phyloP scores from a whole-genome alignment of 2,113 vertebrate genomes.

The Amphiprion percula region DNA sequence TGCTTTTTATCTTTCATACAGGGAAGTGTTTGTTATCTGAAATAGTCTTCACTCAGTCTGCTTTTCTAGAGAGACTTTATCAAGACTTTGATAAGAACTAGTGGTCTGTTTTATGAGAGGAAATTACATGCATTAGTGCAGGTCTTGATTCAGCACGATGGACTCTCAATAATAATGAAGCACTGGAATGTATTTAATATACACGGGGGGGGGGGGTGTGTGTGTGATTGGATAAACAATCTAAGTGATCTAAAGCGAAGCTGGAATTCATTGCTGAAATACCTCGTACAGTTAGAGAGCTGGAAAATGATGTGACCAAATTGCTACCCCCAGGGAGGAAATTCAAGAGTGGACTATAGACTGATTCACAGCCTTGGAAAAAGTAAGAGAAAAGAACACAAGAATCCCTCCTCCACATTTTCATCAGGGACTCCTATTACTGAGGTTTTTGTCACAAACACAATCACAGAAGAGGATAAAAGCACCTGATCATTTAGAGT shows the following conservation, averaged over 20 bases:
- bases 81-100: not conserved
- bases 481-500: not conserved
- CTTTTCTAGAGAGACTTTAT: not conserved
- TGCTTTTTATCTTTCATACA: constrained; percentile 19
- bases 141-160: constrained; percentile 9
- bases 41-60: not conserved
- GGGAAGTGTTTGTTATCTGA: not conserved
- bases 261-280: constrained; percentile 20
- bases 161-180: not conserved
- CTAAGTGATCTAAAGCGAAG: constrained; percentile 13
- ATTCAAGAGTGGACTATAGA: constrained; percentile 7
- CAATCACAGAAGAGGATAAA: constrained; percentile 7
- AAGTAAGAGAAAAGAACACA: constrained; percentile 26
- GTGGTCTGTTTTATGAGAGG: constrained; percentile 12
- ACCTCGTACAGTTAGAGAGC: not conserved
- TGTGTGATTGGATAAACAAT: constrained; percentile 17
- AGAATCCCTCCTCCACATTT: constrained; percentile 11
- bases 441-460: constrained; percentile 44
- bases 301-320: constrained; percentile 30
- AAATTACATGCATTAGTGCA: constrained; percentile 6
- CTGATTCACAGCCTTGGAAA: constrained; percentile 15
- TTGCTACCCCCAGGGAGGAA: constrained; percentile 21
- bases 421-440: constrained; percentile 20
- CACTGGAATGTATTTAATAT: constrained; percentile 20
- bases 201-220: not conserved